Evolutionary conservation across 2,797 vertebrate species (phyloP), one percentile per base, ranked within the genome.

Genomic region (Scolopax rusticola): DNA sequence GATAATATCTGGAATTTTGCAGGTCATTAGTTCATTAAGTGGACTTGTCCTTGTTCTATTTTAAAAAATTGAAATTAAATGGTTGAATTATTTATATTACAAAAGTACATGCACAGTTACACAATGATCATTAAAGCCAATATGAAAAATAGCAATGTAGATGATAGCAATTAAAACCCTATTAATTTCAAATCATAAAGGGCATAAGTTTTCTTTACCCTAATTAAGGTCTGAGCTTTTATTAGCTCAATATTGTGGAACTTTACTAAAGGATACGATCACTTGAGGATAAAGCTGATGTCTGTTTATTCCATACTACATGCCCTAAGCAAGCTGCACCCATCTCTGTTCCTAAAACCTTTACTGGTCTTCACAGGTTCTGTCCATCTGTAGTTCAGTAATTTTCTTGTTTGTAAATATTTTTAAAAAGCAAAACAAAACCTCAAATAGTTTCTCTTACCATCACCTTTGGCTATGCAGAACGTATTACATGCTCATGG

Each of bases 121-220:
- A 83, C 81, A 77, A 32, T 75, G 43, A 41, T 88, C 59, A 65
- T 91, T 95, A 86, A 75, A 70, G 28, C n/a, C 47, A 78, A 33
- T 82, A 38, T 83, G 77, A 95, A 92, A 93, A 89, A 83, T 41
- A 67, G 28, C 25, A 43, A 50, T 91, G 48, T 45, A 79, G 60
- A 40, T 50, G 28, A 91, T 84, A 69, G 71, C 78, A 87, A 69
- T 93, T 94, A 71, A 90, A 85, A 54, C 80, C 47, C 68, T 88
- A 74, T 93, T 91, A 74, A 89, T 96, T 95, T 96, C 59, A 84
- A 5, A 68, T 80, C 45, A 25, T 84, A 60, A 96, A 90, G 67
- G 71, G 40, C 16, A 24, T 87, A 75, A 33, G 27, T 89, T 76
- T 96, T 91, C 69, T 95, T 95, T 91, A 77, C 32, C 25, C 43